Evolutionary conservation across 2,888 invertebrate species (phyloP).

Genomic region (Drosophila picticornis): DNA sequence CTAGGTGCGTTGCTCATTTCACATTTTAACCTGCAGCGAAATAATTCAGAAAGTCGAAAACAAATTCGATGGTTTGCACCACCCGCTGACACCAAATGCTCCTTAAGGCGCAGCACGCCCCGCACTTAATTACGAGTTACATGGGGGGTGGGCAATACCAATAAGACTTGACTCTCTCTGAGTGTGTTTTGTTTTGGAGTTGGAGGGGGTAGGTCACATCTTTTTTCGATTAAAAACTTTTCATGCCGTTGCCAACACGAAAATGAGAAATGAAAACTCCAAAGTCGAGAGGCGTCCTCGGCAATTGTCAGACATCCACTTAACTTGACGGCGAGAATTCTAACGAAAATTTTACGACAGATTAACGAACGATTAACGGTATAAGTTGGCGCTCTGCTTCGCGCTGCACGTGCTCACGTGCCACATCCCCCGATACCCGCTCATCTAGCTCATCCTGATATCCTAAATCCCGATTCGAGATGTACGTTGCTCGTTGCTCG

Average conservation of each 20-base stretch:
- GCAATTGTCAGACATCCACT: slow-evolving; percentile 75
- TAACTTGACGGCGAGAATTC: slow-evolving; percentile 61
- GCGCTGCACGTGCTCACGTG: slow-evolving; percentile 68
- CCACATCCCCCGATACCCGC: neutral
- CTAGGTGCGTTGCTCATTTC: slow-evolving; percentile 42
- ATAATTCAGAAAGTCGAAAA: slow-evolving; percentile 28
- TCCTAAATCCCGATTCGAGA: slow-evolving; percentile 24
- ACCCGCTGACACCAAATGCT: slow-evolving; percentile 23
- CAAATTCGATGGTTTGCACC: slow-evolving; percentile 35
- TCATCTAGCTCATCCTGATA: neutral
- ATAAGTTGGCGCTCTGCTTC: slow-evolving; percentile 63
- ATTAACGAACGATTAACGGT: slow-evolving; percentile 80
- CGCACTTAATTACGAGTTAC: slow-evolving; percentile 68
- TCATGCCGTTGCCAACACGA: slow-evolving; percentile 30
- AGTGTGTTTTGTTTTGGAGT: neutral
- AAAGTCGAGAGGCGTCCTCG: slow-evolving; percentile 23
- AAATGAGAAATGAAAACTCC: slow-evolving; percentile 46
- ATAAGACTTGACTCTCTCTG: slow-evolving; percentile 4
- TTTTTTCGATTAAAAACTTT: slow-evolving; percentile 79
- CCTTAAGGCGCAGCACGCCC: slow-evolving; percentile 62
- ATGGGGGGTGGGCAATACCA: slow-evolving; percentile 33
- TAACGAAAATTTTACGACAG: slow-evolving; percentile 73
- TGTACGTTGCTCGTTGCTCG: slow-evolving; percentile 1
- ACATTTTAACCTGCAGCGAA: slow-evolving; percentile 24
- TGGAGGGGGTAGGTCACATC: slow-evolving; percentile 54